A percentile compares a stretch with the other conserved stretches of the same genome.
Conservation (phyloP, 1,140 invertebrate genomes). For the Amphibalanus amphitrite region DNA sequence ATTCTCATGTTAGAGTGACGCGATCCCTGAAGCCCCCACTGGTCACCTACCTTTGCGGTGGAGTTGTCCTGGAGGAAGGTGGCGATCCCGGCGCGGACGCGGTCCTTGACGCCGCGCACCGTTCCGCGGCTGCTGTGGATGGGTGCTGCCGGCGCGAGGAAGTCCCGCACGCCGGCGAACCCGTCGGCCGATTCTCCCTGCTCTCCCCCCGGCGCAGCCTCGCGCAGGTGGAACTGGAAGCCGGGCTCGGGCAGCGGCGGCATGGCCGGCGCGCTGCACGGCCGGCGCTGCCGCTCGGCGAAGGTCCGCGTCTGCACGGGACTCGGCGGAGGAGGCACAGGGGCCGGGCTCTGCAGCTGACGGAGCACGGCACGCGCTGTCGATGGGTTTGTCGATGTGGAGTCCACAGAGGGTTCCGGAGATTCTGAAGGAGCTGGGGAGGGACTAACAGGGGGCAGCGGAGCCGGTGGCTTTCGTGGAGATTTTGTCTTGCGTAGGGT, state of each 20-base stretch:
- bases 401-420: neutral
- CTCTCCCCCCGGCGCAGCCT: conserved; percentile 28
- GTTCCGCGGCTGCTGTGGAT: conserved; percentile 78
- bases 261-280: too few species aligned
- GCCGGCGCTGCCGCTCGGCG: neutral
- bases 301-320: neutral
- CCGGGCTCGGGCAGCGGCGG: too few species aligned
- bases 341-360: neutral
- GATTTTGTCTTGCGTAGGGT: too few species aligned
- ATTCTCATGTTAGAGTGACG: too few species aligned
- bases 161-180: conserved; percentile 63
- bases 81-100: conserved; percentile 79
- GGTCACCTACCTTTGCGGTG: neutral
- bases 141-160: conserved; percentile 42
- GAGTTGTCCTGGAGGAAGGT: conserved; percentile 48
- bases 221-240: too few species aligned
- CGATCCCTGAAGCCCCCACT: too few species aligned
- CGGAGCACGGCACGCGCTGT: too few species aligned
- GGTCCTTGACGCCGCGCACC: conserved; percentile 78
- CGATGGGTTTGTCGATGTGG: too few species aligned
- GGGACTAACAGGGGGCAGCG: too few species aligned
- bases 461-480: neutral
- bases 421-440: neutral
- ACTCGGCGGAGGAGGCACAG: neutral
- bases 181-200: conserved; percentile 29